These are phyloP conservation scores for Arothron firmamentum DNA, from an alignment of 2,113 vertebrate species.

Conservation along the genomic window DNA sequence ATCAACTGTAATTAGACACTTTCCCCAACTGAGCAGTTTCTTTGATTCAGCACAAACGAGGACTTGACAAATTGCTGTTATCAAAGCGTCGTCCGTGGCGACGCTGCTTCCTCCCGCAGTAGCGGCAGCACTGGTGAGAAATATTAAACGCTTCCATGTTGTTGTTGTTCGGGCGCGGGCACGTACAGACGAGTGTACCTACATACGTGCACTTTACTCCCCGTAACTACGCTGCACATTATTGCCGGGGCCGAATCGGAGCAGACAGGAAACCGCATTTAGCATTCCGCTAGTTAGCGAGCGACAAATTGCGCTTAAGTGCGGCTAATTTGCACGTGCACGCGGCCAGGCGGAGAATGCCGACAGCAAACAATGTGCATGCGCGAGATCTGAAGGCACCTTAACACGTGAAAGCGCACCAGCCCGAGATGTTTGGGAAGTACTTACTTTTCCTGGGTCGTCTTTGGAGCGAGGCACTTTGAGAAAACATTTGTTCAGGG, in stretches of 20 bases:
- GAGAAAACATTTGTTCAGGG: constrained; percentile 80
- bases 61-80: constrained; percentile 56
- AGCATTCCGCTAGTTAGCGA: constrained; percentile 55
- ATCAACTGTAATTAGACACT: constrained; percentile 54
- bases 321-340: constrained; percentile 16
- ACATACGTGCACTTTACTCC: constrained; percentile 11
- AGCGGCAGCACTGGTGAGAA: constrained; percentile 23
- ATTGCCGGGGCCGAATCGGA: too few species aligned
- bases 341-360: constrained; percentile 6
- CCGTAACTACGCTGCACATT: too few species aligned
- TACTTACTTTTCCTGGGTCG: constrained; percentile 80
- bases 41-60: constrained; percentile 54
- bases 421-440: constrained; percentile 32
- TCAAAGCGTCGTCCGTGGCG: constrained; percentile 22
- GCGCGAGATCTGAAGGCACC: constrained; percentile 20
- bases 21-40: constrained; percentile 28
- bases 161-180: constrained; percentile 14
- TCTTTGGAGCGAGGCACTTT: constrained; percentile 82
- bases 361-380: constrained; percentile 19
- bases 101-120: constrained; percentile 25
- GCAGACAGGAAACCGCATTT: constrained; percentile 5
- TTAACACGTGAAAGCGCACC: neutral
- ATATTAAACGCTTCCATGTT: constrained; percentile 38
- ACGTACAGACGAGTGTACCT: constrained; percentile 51
- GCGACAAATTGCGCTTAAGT: constrained; percentile 62